Evolutionary conservation across 1,140 invertebrate genomes (phyloP), one percentile per base, ranked within the genome.

Genomic region (Rhopalosiphum maidis): DNA sequence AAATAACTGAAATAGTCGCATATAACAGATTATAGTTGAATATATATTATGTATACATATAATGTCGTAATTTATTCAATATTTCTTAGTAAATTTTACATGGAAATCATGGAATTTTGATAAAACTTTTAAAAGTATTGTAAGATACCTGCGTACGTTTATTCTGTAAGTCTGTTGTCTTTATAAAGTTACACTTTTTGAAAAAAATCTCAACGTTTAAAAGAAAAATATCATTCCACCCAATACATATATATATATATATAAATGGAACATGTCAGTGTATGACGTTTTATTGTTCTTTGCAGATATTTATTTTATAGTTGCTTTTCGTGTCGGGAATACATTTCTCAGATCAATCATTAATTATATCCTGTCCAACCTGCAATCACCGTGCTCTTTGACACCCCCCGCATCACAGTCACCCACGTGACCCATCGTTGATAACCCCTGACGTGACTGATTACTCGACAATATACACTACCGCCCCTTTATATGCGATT

Each of bases 341-440:
- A 88, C 30, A 51, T 88, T 30, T 88, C 30, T 51, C 48, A 35
- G 86, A 88, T 88, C 46, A n/a, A 35, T 51, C 46, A 88, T 88
- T 51, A 22, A 86, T 86, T 86, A 88, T 51, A 51, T 88, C 18
- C 86, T 88, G 41, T 46, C 25, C 41, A 43, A 48, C 30, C 46
- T 35, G 21, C 46, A 51, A 51, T 51, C 25, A 6, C 30, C 46
- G 30, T n/a, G 30, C 43, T n/a, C 85, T 87, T 46, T 46, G 41
- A 11, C 83, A 41, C 22, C 41, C 37, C 41, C 41, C 41, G 15
- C n/a, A 4, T 43, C 83, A 25, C 23, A 41, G 37, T 85, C 37
- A 25, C 9, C 83, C 23, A 43, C 22, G n/a, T 2, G 60, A 77
- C 30, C 60, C 60, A 77, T 77, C 60, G 41, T 25, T 85, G 83